Conservation (phyloP, 2,797 vertebrate species). For the Jordanella pulchra region DNA sequence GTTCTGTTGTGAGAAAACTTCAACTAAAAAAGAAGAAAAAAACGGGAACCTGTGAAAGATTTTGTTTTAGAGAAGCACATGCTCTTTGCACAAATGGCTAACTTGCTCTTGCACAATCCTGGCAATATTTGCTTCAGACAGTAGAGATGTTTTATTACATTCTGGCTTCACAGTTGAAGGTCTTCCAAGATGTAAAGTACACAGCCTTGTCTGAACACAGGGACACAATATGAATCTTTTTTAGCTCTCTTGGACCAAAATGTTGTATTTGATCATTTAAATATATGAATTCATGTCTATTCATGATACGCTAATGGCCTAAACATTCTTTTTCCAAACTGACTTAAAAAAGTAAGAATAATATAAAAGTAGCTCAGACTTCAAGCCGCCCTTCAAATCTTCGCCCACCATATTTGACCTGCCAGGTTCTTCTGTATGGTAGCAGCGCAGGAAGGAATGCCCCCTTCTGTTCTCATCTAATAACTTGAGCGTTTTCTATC, state of each 20-base stretch:
- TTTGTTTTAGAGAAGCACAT: conserved; percentile 66
- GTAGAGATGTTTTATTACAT: conserved; percentile 57
- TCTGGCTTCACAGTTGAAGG: conserved; percentile 63
- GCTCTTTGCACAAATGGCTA: conserved; percentile 70
- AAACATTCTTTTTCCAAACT: conserved; percentile 25
- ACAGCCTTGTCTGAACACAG: conserved; percentile 35
- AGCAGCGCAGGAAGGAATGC: conserved; percentile 50
- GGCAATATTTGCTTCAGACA: conserved; percentile 67
- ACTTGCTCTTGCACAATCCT: conserved; percentile 74
- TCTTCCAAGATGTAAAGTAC: conserved; percentile 71
- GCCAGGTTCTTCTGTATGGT: conserved; percentile 24
- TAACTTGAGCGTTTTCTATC: conserved; percentile 75
- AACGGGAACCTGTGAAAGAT: conserved; percentile 49
- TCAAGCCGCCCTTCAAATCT: conserved; percentile 22
- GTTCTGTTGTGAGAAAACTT: conserved; percentile 65
- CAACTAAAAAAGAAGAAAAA: conserved; percentile 53
- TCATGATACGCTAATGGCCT: conserved; percentile 38
- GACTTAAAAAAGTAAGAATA: conserved; percentile 9
- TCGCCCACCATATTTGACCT: conserved; percentile 7
- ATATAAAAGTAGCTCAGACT: conserved; percentile 50
- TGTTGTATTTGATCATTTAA: conserved; percentile 49
- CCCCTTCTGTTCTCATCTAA: conserved; percentile 53
- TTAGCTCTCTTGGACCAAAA: conserved; percentile 66
- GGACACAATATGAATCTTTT: conserved; percentile 64
- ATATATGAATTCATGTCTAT: conserved; percentile 41